Percentiles rank a stretch among this genome's conserved stretches.
Evolutionary conservation across 2,797 vertebrate species (phyloP).

Genomic region (Sebastes matsubarae): DNA sequence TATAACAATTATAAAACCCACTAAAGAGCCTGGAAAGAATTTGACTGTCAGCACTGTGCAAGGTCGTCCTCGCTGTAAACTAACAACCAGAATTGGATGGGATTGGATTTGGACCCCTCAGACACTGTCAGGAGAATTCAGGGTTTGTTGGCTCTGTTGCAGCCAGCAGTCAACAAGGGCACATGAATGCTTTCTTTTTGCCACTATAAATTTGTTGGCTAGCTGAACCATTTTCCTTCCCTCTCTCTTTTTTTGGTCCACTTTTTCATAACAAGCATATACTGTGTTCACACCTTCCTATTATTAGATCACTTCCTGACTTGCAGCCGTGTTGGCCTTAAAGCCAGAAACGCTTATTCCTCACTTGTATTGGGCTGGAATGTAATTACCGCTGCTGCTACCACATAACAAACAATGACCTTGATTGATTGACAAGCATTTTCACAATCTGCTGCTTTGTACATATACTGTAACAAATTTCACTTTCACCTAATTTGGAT

Average conservation of each 20-base stretch:
- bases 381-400: conserved; percentile 37
- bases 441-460: conserved; percentile 32
- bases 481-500: conserved; percentile 1
- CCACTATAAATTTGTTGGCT: conserved; percentile 28
- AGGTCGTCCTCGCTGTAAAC: conserved; percentile 56
- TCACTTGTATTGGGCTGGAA: conserved; percentile 1
- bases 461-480: neutral
- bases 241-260: neutral
- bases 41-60: conserved; percentile 53
- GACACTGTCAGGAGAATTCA: conserved; percentile 55
- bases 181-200: conserved; percentile 38
- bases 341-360: conserved; percentile 43
- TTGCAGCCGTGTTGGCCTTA: conserved; percentile 30
- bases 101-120: conserved; percentile 57
- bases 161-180: conserved; percentile 54
- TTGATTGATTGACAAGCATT: conserved; percentile 45
- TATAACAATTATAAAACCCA: conserved; percentile 40
- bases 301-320: conserved; percentile 56
- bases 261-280: conserved; percentile 15
- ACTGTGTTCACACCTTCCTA: conserved; percentile 52
- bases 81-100: conserved; percentile 46
- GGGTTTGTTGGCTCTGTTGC: conserved; percentile 58
- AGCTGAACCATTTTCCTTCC: conserved; percentile 14
- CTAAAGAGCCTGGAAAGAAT: conserved; percentile 46
- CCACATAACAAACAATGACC: conserved; percentile 10